Conservation (phyloP, 2,113 vertebrate species). For the Aramus guarauna region DNA sequence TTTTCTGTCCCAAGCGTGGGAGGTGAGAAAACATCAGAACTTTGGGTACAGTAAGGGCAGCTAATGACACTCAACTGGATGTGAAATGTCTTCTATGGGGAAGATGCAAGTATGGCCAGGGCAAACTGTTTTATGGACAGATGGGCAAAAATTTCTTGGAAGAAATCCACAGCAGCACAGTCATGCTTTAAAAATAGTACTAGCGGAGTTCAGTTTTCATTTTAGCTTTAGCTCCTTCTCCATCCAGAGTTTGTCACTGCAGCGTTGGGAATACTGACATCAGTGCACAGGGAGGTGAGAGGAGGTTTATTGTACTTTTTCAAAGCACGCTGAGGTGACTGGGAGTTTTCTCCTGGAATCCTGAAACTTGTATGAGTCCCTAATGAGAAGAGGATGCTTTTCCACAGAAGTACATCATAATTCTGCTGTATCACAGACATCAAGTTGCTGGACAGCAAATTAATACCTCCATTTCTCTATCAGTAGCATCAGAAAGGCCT, state of each 20-base stretch:
- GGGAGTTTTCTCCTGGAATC: background rate
- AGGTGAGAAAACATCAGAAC: constrained; percentile 44
- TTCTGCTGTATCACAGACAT: background rate
- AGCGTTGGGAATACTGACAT: background rate
- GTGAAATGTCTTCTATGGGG: background rate
- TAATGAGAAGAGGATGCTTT: background rate
- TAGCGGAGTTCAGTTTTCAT: background rate
- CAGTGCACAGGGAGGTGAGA: background rate
- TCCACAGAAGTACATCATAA: background rate
- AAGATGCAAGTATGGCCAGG: background rate
- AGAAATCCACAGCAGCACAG: background rate
- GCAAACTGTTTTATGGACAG: background rate
- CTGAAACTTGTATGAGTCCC: background rate
- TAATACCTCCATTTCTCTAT: background rate
- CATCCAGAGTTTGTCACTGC: background rate
- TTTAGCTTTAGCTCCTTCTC: background rate
- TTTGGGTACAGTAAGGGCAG: background rate
- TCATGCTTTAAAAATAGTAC: background rate
- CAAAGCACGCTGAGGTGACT: background rate
- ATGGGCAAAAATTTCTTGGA: constrained; percentile 16
- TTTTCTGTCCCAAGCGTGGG: constrained; percentile 25
- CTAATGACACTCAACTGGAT: constrained; percentile 11
- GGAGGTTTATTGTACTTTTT: background rate
- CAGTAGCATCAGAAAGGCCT: background rate
- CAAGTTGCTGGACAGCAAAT: background rate